phyloP scores from a whole-genome alignment of 1,140 invertebrate genomes.

The Rhopalosiphum padi region DNA sequence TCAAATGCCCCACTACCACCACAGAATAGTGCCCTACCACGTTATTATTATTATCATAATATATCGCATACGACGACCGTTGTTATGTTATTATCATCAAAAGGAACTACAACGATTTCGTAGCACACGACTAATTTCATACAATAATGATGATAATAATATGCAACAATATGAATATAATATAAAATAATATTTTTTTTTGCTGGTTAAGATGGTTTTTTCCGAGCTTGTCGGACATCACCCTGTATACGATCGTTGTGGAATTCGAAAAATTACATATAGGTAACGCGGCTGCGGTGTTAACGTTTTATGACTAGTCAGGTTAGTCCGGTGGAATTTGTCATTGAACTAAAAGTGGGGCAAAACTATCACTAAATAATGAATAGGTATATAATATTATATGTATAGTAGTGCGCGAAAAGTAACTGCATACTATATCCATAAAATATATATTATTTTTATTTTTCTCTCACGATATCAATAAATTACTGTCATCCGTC shows the following conservation, averaged over 20 bases:
- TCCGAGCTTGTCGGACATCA: background rate
- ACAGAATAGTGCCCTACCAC: background rate
- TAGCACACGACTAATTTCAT: background rate
- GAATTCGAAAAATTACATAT: constrained; percentile 53
- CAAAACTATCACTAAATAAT: constrained; percentile 58
- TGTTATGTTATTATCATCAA: background rate
- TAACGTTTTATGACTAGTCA: constrained; percentile 57
- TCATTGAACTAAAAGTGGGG: constrained; percentile 58
- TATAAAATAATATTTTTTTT: background rate
- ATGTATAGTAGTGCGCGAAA: constrained; percentile 21
- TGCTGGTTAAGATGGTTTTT: background rate
- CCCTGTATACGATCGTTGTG: constrained; percentile 38
- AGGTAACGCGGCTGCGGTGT: constrained; percentile 19
- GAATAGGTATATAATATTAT: constrained; percentile 34
- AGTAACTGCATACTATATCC: constrained; percentile 49
- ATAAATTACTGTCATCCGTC: constrained; percentile 17
- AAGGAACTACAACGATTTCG: background rate
- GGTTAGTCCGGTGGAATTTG: constrained; percentile 56
- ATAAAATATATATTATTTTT: constrained; percentile 50
- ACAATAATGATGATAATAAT: background rate
- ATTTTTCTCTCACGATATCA: constrained; percentile 14
- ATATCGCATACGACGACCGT: background rate
- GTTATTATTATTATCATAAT: background rate
- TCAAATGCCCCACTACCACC: background rate
- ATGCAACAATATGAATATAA: background rate